Evolutionary conservation across 2,113 vertebrate species (phyloP).

Genomic region (Scomber scombrus): DNA sequence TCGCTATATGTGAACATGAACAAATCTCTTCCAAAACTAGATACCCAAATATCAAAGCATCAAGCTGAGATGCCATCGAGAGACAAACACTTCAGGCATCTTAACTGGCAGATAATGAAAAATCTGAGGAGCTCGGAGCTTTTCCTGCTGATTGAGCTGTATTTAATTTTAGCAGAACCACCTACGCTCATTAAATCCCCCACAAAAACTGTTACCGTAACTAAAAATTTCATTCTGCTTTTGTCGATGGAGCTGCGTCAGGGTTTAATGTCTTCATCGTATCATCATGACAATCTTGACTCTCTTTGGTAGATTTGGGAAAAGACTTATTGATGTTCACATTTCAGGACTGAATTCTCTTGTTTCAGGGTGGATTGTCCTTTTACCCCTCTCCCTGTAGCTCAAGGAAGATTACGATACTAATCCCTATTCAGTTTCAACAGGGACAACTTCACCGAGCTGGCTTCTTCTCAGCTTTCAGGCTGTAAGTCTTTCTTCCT

Average conservation of each 20-base stretch:
- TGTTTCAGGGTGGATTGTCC: conserved; percentile 41
- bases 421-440: conserved; percentile 31
- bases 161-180: conserved; percentile 24
- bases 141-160: conserved; percentile 7
- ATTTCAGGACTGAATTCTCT: conserved; percentile 27
- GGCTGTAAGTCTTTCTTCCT: conserved; percentile 61
- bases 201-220: background rate
- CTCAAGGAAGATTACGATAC: conserved; percentile 19
- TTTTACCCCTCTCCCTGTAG: conserved; percentile 19
- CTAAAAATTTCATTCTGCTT: conserved; percentile 10
- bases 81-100: background rate
- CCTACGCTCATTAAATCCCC: conserved; percentile 6
- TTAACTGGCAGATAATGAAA: background rate
- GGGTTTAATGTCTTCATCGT: background rate
- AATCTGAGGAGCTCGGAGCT: conserved; percentile 6
- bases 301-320: conserved; percentile 26
- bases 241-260: background rate
- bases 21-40: conserved; percentile 29
- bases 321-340: conserved; percentile 53
- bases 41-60: background rate
- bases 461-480: conserved; percentile 50
- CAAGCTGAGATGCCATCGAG: background rate
- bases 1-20: conserved; percentile 27
- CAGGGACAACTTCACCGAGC: conserved; percentile 23
- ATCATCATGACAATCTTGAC: conserved; percentile 14